Conservation (phyloP, 2,113 vertebrate genomes). For the Erinaceus europaeus region DNA sequence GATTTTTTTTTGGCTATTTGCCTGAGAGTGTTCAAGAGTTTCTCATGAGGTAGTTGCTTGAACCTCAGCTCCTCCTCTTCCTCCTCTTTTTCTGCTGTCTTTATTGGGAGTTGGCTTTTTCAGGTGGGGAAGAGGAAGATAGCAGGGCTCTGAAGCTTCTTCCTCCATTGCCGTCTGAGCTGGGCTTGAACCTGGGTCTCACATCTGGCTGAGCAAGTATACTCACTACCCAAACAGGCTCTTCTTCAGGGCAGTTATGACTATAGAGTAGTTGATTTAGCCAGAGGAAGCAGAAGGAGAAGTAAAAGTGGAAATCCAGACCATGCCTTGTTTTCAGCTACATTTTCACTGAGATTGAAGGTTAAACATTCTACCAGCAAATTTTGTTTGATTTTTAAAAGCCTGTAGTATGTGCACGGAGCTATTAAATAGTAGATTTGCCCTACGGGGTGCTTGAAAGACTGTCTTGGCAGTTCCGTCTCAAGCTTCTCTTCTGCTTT, state of each 20-base stretch:
- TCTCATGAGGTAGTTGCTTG: neutral
- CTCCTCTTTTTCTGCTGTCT: no score
- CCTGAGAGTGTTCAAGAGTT: neutral
- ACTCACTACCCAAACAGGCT: no score
- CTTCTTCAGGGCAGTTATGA: neutral
- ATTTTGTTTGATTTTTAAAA: neutral
- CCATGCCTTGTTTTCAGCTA: no score
- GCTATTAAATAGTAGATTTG: neutral
- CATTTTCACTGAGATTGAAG: rapidly evolving
- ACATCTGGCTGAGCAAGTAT: no score
- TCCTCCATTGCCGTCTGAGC: no score
- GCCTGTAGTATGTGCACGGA: rapidly evolving
- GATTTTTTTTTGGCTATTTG: constrained; percentile 41
- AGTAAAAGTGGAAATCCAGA: neutral
- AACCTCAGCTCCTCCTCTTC: neutral
- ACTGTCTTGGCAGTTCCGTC: neutral
- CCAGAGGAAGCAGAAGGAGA: neutral
- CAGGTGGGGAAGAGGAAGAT: no score
- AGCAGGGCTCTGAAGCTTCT: no score
- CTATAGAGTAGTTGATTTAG: neutral
- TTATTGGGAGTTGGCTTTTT: no score
- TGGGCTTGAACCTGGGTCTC: no score
- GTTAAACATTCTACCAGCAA: neutral
- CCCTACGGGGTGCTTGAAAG: neutral
- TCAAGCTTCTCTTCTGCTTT: neutral